These are phyloP conservation scores for Theretra japonica DNA, from an alignment of 2,888 invertebrate genomes.

Conservation along the genomic window DNA sequence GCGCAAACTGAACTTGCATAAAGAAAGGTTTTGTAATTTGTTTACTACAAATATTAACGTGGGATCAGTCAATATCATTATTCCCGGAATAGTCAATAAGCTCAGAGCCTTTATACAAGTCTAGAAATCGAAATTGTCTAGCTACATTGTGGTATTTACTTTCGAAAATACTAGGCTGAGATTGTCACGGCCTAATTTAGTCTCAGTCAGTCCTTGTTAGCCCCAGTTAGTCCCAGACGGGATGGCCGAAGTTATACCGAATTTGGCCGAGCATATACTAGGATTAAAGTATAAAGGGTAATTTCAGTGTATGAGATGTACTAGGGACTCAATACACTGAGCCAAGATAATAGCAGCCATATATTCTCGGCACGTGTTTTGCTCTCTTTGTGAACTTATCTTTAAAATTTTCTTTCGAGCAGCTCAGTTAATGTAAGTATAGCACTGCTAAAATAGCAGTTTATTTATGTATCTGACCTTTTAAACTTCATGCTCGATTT, in stretches of 20 bases:
- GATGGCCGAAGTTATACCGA: background rate
- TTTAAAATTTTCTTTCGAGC: background rate
- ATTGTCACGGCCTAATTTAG: background rate
- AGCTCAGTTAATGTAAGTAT: background rate
- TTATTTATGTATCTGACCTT: too few species aligned
- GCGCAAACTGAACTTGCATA: too few species aligned
- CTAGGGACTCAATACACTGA: background rate
- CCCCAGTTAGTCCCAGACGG: background rate
- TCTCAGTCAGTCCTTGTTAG: background rate
- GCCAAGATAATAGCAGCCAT: background rate
- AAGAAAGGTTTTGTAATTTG: too few species aligned
- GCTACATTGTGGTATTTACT: background rate
- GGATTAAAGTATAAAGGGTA: slow-evolving; percentile 15
- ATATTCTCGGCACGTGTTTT: background rate
- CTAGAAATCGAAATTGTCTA: background rate
- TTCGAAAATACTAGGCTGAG: too few species aligned
- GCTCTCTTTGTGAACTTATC: background rate
- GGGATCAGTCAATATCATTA: background rate
- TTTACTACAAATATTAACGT: background rate
- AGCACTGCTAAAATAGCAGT: too few species aligned
- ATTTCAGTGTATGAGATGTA: background rate
- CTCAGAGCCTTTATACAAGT: too few species aligned
- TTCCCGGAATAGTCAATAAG: too few species aligned
- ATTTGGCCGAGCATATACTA: background rate
- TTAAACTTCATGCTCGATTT: too few species aligned